A percentile compares a stretch with the other conserved stretches of the same genome.
Conservation (phyloP, 1,140 invertebrate genomes). For the Bacillus rossius region DNA sequence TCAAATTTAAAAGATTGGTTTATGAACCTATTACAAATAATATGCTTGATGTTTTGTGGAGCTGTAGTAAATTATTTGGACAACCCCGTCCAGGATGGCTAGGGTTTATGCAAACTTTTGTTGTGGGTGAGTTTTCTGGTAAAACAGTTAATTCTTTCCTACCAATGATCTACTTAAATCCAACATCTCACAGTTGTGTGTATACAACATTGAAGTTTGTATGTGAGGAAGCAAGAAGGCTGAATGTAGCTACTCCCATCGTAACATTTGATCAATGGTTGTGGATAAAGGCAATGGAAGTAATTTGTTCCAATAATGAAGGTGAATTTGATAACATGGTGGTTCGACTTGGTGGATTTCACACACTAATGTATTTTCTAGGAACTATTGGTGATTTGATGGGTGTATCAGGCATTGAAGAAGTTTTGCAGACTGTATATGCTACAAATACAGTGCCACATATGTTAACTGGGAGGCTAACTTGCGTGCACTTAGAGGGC, state of each 20-base stretch:
- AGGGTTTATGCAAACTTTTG: slow-evolving; percentile 28
- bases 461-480: slow-evolving; percentile 36
- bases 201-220: slow-evolving; percentile 21
- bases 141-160: slow-evolving; percentile 12
- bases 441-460: slow-evolving; percentile 35
- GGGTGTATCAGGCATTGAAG: slow-evolving; percentile 37
- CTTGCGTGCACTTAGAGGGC: slow-evolving; percentile 22
- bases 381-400: slow-evolving; percentile 40
- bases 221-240: slow-evolving; percentile 10
- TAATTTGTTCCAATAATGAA: slow-evolving; percentile 24
- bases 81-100: slow-evolving; percentile 26
- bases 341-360: slow-evolving; percentile 30
- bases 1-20: not conserved
- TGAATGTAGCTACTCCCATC: slow-evolving; percentile 19
- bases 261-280: slow-evolving; percentile 32
- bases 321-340: slow-evolving; percentile 14
- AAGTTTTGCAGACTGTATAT: slow-evolving; percentile 33
- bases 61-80: too few species aligned
- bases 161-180: too few species aligned
- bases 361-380: slow-evolving; percentile 38
- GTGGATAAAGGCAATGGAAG: slow-evolving; percentile 42
- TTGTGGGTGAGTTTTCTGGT: slow-evolving; percentile 20
- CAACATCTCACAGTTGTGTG: too few species aligned
- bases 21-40: not conserved
- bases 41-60: too few species aligned